A percentile compares a stretch with the other conserved stretches of the same genome.
Conservation (phyloP, 2,113 vertebrate genomes). For the Phalacrocorax aristotelis region DNA sequence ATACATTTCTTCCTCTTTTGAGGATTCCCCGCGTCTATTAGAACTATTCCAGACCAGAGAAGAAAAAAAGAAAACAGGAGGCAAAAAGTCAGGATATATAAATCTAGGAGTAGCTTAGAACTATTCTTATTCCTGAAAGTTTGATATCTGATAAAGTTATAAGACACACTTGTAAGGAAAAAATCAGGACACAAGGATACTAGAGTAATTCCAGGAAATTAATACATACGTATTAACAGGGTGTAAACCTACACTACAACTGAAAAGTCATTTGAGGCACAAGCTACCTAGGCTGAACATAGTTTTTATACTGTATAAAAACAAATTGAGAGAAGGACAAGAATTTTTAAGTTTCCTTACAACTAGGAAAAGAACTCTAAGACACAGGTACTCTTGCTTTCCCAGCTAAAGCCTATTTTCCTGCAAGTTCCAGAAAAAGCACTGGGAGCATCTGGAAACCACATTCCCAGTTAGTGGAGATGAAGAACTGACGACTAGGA, state of each 20-base stretch:
- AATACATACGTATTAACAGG: not conserved
- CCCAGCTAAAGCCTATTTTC: not conserved
- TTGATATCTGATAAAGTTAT: not conserved
- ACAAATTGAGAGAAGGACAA: not conserved
- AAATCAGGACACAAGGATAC: not conserved
- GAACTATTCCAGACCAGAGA: not conserved
- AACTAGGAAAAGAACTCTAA: not conserved
- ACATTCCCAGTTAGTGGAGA: not conserved
- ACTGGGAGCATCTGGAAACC: not conserved
- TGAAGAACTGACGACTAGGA: not conserved
- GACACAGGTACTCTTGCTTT: not conserved
- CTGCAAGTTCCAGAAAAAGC: not conserved
- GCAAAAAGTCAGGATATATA: not conserved
- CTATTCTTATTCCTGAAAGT: not conserved
- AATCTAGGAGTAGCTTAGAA: not conserved
- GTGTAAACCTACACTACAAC: not conserved
- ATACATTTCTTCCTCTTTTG: not conserved
- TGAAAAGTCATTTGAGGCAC: not conserved
- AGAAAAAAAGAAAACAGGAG: not conserved
- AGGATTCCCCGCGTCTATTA: not conserved
- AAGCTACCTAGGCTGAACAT: not conserved
- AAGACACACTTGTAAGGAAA: not conserved
- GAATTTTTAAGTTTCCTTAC: not conserved
- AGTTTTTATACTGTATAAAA: not conserved
- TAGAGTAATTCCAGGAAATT: not conserved